Conservation (phyloP, 2,797 vertebrate genomes). For the Philypnodon macrostomus region DNA sequence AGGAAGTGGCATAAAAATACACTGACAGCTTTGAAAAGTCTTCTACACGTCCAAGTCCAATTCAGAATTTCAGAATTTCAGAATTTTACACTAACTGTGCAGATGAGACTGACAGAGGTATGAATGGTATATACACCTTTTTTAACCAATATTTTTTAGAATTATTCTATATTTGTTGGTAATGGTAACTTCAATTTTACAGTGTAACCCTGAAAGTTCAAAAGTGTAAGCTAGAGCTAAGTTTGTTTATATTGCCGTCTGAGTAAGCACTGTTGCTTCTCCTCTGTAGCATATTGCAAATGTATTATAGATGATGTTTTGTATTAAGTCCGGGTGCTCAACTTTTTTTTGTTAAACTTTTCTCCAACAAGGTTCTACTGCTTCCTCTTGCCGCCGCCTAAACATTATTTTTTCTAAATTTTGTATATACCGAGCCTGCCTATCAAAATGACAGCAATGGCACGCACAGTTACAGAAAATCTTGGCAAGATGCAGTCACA, state of each 20-base stretch:
- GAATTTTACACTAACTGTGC: no score
- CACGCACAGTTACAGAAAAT: background rate
- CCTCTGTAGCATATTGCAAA: constrained; percentile 21
- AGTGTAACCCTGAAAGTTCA: constrained; percentile 3
- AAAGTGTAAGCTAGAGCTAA: background rate
- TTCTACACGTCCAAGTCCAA: no score
- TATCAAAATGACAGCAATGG: constrained; percentile 1
- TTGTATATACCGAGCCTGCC: background rate
- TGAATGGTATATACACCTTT: no score
- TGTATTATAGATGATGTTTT: constrained; percentile 36
- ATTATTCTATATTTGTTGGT: no score
- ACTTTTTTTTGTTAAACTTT: constrained; percentile 18
- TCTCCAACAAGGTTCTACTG: background rate
- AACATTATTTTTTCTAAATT: background rate
- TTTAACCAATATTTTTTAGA: no score
- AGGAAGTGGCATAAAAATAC: background rate
- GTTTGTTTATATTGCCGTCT: constrained; percentile 7
- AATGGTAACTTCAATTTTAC: no score
- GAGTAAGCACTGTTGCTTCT: background rate
- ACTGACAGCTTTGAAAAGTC: no score
- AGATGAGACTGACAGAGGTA: no score
- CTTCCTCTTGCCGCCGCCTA: background rate
- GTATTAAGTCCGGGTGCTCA: constrained; percentile 17
- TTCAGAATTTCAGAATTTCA: no score
- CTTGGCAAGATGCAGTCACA: background rate